phyloP scores from a whole-genome alignment of 2,888 invertebrate species.

The Pseudanteris insignis region DNA sequence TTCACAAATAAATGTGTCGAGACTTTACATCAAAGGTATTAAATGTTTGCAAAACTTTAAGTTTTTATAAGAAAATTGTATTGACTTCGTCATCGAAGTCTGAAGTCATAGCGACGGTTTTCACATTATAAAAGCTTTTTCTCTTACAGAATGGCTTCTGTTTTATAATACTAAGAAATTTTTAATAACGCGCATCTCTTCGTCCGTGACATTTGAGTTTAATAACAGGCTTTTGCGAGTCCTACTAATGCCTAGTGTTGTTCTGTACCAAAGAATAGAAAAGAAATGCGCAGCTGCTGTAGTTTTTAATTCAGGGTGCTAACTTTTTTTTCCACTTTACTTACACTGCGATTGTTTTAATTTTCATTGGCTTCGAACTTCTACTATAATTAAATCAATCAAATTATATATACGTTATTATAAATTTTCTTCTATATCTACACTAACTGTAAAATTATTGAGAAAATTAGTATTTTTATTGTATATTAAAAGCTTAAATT shows the following conservation, averaged over 20 bases:
- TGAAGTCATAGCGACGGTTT: conserved; percentile 20
- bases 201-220: conserved; percentile 49
- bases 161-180: conserved; percentile 42
- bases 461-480: too few relatives aligned
- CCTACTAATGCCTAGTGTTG: conserved; percentile 48
- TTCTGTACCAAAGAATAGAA: conserved; percentile 12
- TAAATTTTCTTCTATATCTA: too few relatives aligned
- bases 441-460: too few relatives aligned
- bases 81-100: too few relatives aligned
- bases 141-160: conserved; percentile 48
- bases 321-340: conserved; percentile 3
- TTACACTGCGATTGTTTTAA: too few relatives aligned
- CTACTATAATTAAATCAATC: too few relatives aligned
- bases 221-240: conserved; percentile 50
- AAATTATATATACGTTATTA: too few relatives aligned
- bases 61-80: too few relatives aligned
- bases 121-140: conserved; percentile 26
- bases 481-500: too few relatives aligned
- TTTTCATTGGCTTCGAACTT: too few relatives aligned
- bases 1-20: conserved; percentile 5
- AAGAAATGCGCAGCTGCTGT: conserved; percentile 7
- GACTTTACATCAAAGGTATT: too few relatives aligned
- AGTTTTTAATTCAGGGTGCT: conserved; percentile 13
- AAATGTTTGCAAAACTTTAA: conserved; percentile 6
- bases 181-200: conserved; percentile 48